Conservation (phyloP, 1,140 invertebrate genomes). For the Nylanderia fulva region DNA sequence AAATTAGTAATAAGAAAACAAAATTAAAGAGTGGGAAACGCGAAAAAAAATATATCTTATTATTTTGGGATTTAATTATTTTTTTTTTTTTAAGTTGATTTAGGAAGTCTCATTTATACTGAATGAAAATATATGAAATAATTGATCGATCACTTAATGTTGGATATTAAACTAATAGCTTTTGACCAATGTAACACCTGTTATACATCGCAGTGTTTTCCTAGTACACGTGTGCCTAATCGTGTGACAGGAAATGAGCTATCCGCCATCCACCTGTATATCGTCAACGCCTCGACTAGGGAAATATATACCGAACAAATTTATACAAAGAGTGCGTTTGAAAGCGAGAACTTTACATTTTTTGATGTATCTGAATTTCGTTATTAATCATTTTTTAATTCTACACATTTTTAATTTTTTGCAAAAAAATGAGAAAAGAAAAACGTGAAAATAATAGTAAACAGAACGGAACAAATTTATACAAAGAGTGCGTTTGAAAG, state of each 20-base stretch:
- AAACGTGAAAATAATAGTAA: too few relatives aligned
- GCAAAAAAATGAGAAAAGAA: too few relatives aligned
- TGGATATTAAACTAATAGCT: not conserved
- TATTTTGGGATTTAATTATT: too few relatives aligned
- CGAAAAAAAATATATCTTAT: too few relatives aligned
- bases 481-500: too few relatives aligned
- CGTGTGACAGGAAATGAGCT: conserved; percentile 46
- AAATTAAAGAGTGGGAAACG: too few relatives aligned
- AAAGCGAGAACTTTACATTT: not conserved
- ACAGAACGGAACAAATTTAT: too few relatives aligned
- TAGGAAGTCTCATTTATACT: too few relatives aligned
- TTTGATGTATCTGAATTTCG: not conserved
- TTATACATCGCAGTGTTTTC: conserved; percentile 3
- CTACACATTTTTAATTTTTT: not conserved
- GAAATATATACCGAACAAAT: not conserved
- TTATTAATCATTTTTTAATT: not conserved
- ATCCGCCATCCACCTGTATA: conserved; percentile 26
- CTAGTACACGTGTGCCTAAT: conserved; percentile 48
- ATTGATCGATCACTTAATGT: not conserved
- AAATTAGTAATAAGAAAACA: too few relatives aligned
- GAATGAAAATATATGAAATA: not conserved
- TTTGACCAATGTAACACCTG: conserved; percentile 28
- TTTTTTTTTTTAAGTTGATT: not conserved
- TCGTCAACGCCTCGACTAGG: not conserved
- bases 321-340: too few relatives aligned